phyloP scores from a whole-genome alignment of 1,140 invertebrate species.

The Drosophila navojoa region DNA sequence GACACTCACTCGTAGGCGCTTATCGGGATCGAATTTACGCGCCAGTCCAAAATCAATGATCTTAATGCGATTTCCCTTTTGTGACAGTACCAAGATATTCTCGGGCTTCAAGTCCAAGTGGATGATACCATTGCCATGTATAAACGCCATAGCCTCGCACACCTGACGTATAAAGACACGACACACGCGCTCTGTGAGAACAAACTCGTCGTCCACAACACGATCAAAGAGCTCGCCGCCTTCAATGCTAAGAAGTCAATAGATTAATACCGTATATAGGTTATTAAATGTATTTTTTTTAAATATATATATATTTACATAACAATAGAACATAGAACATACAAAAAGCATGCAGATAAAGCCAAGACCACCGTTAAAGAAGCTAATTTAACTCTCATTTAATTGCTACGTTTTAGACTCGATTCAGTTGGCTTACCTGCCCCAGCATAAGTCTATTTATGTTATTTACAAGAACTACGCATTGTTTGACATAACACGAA shows the following conservation, averaged over 20 bases:
- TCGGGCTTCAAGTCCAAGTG: constrained; percentile 99
- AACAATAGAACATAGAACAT: too few relatives aligned
- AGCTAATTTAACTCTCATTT: constrained; percentile 33
- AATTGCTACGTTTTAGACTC: constrained; percentile 23
- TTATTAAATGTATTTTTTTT: neutral
- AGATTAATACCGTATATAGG: too few relatives aligned
- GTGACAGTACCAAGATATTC: constrained; percentile 97
- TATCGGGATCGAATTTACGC: constrained; percentile 94
- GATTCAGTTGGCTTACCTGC: constrained; percentile 52
- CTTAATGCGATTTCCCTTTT: constrained; percentile 98
- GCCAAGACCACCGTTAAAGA: constrained; percentile 38
- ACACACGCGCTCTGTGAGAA: constrained; percentile 97
- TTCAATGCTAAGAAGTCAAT: constrained; percentile 89
- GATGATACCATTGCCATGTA: constrained; percentile 96
- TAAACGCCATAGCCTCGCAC: constrained; percentile 97
- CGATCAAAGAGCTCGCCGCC: constrained; percentile 99
- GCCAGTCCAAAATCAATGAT: constrained; percentile 99
- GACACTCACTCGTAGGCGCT: constrained; percentile 89
- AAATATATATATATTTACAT: too few relatives aligned
- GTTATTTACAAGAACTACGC: constrained; percentile 71
- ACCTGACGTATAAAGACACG: constrained; percentile 98
- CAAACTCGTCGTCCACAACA: constrained; percentile 98
- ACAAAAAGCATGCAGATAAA: constrained; percentile 14
- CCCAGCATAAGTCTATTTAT: constrained; percentile 50
- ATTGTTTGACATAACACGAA: constrained; percentile 63